Conservation (phyloP, 2,113 vertebrate species). For the Saiga tatarica region DNA sequence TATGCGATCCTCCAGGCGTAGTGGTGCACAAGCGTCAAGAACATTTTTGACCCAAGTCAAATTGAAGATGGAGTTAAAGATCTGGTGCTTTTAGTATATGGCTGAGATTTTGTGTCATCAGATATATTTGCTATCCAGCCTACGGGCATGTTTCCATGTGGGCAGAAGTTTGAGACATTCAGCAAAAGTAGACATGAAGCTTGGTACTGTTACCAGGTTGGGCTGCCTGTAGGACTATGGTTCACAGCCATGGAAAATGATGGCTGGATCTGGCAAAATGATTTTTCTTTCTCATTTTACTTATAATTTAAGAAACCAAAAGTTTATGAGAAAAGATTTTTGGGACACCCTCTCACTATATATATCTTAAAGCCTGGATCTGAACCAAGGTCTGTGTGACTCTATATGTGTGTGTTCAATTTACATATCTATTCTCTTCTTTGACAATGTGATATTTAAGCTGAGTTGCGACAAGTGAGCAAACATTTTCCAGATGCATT, state of each 20-base stretch:
- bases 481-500: neutral
- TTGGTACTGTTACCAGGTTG: neutral
- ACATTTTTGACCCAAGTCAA: neutral
- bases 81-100: neutral
- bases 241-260: neutral
- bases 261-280: neutral
- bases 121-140: neutral
- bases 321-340: neutral
- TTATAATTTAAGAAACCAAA: neutral
- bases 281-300: neutral
- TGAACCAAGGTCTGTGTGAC: neutral
- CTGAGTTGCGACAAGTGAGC: neutral
- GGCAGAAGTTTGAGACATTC: neutral
- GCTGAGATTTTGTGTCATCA: neutral
- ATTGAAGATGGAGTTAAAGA: neutral
- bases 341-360: neutral
- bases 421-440: neutral
- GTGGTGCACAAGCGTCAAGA: neutral
- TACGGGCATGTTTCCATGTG: neutral
- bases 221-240: neutral
- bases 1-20: neutral
- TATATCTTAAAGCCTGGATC: neutral
- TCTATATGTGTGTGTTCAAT: neutral
- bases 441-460: neutral
- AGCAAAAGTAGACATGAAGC: neutral